Evolutionary conservation across 2,113 vertebrate genomes (phyloP).

Genomic region (Ceuthmochares aereus): DNA sequence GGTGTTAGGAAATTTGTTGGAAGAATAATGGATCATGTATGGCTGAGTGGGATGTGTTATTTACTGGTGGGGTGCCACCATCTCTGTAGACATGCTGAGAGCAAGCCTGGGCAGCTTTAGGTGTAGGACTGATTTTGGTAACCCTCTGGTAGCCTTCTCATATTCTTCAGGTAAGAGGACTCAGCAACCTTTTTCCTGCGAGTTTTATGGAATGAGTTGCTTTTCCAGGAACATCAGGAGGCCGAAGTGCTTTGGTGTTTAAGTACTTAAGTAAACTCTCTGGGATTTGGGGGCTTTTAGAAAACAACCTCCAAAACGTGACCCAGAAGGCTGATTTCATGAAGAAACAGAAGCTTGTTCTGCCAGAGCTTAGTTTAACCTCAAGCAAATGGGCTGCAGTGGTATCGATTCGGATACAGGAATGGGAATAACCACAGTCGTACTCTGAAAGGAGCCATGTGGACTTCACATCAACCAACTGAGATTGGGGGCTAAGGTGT

Average conservation of each 20-base stretch:
- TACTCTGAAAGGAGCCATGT: fast-evolving
- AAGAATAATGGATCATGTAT: background rate
- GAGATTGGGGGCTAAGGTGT: background rate
- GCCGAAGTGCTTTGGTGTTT: background rate
- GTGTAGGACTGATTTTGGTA: background rate
- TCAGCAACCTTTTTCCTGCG: fast-evolving
- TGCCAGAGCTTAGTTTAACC: background rate
- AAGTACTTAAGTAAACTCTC: background rate
- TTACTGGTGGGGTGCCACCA: background rate
- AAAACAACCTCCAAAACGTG: background rate
- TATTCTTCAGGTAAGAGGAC: background rate
- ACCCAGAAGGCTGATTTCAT: background rate
- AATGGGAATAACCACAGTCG: background rate
- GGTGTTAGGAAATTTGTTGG: background rate
- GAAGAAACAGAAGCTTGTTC: background rate
- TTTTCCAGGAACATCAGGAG: background rate
- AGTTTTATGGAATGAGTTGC: background rate
- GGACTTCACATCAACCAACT: background rate
- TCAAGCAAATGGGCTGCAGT: background rate
- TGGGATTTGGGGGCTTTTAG: background rate
- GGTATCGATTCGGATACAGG: background rate
- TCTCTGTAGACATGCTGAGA: background rate
- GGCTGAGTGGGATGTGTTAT: background rate
- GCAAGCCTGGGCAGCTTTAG: fast-evolving
- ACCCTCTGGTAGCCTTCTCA: background rate